Base-by-base conservation (phyloP, 2,113 vertebrate genomes). In the Plecotus auritus region DNA sequence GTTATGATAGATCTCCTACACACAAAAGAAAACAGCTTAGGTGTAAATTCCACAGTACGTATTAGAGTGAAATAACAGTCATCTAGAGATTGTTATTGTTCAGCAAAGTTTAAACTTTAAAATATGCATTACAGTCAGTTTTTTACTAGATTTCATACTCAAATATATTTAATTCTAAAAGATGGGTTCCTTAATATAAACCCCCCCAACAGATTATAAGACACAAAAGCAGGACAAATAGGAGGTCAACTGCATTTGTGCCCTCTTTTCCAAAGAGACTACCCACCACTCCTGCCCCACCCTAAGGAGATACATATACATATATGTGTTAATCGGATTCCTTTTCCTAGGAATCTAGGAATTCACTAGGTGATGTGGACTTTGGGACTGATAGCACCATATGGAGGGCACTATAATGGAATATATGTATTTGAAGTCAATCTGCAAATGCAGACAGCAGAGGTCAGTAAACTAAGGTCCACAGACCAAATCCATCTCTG, bases 1-100 rank as follows among this genome's bases (percentile, higher is more conserved):
- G 98, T 99, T 99, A 96, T 99, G 99, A 97, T 98, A 99, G 98
- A 99, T 99, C 98, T 99, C 99, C 99, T 99, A 96, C 30, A 32
- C 18, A 91, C 30, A 95, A 20, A 89, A 54, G 67, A 94, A 83
- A 93, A 95, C 13, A 32, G 73, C 10, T 16, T 9, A 95, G 95
- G 22, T 30, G 1, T 61, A 45, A 72, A 93, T 81, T 61, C 12
- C 40, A 14, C 1, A 6, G 16, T 16, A 35, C 20, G 2, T 23
- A 87, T 77, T 3, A 28, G n/a, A 84, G 10, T 37, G 64, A 83
- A 49, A 37, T 22, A 40, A 84, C 9, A 91, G 42, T n/a, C 20
- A 59, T 35, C 77, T n/a, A 47, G 12, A 56, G 30, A 47, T 11
- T 73, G 18, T 7, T n/a, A 18, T 1, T 92, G 61, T 35, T 88